Conservation (phyloP, 2,113 vertebrate species). For the Mesembrinibis cayennensis region DNA sequence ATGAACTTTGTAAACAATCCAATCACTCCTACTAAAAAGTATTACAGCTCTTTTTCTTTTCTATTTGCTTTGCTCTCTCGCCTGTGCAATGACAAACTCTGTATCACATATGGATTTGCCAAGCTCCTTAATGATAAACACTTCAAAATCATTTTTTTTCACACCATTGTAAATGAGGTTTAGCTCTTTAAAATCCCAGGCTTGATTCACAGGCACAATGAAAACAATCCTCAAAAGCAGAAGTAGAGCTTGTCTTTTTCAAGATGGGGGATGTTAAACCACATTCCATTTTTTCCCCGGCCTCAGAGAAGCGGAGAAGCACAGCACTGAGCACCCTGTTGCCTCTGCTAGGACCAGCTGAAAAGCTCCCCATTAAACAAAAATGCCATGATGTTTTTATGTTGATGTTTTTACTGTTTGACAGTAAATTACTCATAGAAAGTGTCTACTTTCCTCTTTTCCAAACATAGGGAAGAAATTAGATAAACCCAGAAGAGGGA, state of each 20-base stretch:
- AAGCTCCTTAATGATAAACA: not conserved
- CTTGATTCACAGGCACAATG: not conserved
- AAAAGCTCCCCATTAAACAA: not conserved
- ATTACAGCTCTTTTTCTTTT: not conserved
- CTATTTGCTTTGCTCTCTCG: conserved; percentile 6
- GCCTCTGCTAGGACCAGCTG: not conserved
- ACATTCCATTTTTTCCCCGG: not conserved
- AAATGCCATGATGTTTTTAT: not conserved
- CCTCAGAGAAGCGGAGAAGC: not conserved
- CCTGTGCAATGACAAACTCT: not conserved
- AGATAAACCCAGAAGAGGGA: not conserved
- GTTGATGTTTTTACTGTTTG: not conserved
- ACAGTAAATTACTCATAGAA: not conserved
- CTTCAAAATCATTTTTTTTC: not conserved
- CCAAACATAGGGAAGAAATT: not conserved
- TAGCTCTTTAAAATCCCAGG: not conserved
- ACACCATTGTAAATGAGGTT: not conserved
- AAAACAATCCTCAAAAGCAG: not conserved
- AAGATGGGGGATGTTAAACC: not conserved
- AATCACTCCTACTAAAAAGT: not conserved
- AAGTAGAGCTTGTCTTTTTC: not conserved
- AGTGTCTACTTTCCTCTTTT: not conserved
- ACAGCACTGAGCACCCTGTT: not conserved
- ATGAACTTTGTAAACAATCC: conserved; percentile 3
- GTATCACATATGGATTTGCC: not conserved